Evolutionary conservation across 1,140 invertebrate species (phyloP).

Genomic region (Tigriopus japonicus): DNA sequence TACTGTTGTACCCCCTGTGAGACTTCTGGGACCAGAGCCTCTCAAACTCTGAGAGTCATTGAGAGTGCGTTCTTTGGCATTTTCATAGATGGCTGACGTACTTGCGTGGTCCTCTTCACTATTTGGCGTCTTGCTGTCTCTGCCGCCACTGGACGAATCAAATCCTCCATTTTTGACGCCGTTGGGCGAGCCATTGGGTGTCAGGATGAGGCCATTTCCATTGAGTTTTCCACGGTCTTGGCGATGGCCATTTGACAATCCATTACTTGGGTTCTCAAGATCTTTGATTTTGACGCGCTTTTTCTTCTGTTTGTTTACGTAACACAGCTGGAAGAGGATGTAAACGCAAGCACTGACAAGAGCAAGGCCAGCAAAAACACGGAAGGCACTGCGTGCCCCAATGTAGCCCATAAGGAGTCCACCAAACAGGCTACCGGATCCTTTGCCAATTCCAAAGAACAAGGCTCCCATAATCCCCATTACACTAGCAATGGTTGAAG

Average conservation of each 20-base stretch:
- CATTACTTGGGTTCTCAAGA: too few species aligned
- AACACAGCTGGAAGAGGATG: not conserved
- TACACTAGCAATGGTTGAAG: constrained; percentile 54
- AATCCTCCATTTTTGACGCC: too few species aligned
- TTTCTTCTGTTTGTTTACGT: not conserved
- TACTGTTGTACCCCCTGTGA: not conserved
- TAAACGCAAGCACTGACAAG: not conserved
- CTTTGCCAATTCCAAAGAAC: constrained; percentile 55
- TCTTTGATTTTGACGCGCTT: not conserved
- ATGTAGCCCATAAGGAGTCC: constrained; percentile 7
- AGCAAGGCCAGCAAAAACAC: constrained; percentile 1
- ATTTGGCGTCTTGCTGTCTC: too few species aligned
- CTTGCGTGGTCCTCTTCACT: too few species aligned
- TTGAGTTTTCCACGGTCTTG: too few species aligned
- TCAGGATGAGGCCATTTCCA: too few species aligned
- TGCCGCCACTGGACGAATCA: too few species aligned
- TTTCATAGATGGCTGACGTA: too few species aligned
- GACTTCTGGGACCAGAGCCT: not conserved
- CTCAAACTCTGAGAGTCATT: not conserved
- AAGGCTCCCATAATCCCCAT: constrained; percentile 59
- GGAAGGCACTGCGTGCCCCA: constrained; percentile 4
- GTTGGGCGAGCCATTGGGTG: too few species aligned
- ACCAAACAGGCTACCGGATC: constrained; percentile 7
- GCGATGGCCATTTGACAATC: too few species aligned
- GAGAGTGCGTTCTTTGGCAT: too few species aligned